Evolutionary conservation across 1,140 invertebrate genomes (phyloP).

Genomic region (Lutraria rhynchaena): DNA sequence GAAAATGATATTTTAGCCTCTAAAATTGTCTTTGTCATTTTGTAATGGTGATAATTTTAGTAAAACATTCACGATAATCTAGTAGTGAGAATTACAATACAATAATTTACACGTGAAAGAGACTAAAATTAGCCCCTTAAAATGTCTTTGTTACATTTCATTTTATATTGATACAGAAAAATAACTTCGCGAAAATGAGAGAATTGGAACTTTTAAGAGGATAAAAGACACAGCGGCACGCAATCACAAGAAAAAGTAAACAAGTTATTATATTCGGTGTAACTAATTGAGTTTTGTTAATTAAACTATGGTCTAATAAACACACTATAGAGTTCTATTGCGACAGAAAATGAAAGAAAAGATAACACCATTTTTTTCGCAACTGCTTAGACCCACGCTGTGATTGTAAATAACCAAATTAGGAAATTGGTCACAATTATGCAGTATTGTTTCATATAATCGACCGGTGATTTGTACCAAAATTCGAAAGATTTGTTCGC

Average conservation of each 20-base stretch:
- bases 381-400: conserved; percentile 39
- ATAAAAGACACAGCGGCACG: too few relatives aligned
- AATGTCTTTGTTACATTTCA: too few relatives aligned
- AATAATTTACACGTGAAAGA: too few relatives aligned
- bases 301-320: background rate
- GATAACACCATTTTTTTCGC: conserved; percentile 7
- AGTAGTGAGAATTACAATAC: too few relatives aligned
- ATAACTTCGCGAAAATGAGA: too few relatives aligned
- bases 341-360: background rate
- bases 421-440: conserved; percentile 37
- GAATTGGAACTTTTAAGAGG: too few relatives aligned
- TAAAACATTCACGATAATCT: too few relatives aligned
- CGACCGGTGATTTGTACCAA: conserved; percentile 1
- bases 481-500: background rate
- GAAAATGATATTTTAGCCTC: too few relatives aligned
- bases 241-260: background rate
- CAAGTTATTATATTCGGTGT: background rate
- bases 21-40: too few relatives aligned
- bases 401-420: conserved; percentile 27
- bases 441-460: conserved; percentile 45
- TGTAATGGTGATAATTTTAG: too few relatives aligned
- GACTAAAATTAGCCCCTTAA: too few relatives aligned
- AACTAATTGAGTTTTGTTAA: conserved; percentile 8
- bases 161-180: too few relatives aligned
- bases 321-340: background rate